These are phyloP conservation scores for Ophioninae sp. DNA, from an alignment of 2,888 invertebrate species.

Conservation along the genomic window DNA sequence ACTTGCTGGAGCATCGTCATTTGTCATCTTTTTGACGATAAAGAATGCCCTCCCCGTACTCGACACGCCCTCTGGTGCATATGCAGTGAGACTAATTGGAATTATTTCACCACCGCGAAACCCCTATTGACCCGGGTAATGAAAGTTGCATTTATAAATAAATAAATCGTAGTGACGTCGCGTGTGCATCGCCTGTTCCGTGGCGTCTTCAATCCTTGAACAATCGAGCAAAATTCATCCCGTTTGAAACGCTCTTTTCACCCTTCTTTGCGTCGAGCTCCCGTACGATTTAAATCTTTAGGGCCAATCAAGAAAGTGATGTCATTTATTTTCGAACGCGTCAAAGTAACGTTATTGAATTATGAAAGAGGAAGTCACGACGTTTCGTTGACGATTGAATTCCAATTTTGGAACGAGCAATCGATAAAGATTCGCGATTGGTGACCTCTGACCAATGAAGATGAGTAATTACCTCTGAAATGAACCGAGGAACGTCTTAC, in stretches of 20 bases:
- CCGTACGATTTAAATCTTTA: not conserved
- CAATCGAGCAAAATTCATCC: not conserved
- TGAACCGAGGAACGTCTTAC: no score
- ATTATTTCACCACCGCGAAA: conserved; percentile 44
- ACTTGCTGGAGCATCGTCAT: conserved; percentile 32
- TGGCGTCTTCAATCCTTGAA: conserved; percentile 19
- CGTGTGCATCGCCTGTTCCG: conserved; percentile 16
- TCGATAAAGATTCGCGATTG: no score
- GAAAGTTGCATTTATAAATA: conserved; percentile 50
- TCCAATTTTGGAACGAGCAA: no score
- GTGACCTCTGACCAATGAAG: no score
- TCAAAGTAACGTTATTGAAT: not conserved
- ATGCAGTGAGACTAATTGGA: conserved; percentile 57
- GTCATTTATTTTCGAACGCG: not conserved
- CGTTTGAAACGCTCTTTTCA: not conserved
- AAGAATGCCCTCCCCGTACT: conserved; percentile 36
- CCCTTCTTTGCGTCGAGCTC: not conserved
- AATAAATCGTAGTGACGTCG: conserved; percentile 18
- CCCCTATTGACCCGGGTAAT: conserved; percentile 17
- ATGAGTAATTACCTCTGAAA: no score
- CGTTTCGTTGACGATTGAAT: no score
- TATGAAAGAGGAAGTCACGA: not conserved
- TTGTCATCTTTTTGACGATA: conserved; percentile 59
- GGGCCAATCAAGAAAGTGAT: not conserved
- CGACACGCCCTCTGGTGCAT: conserved; percentile 39